Conservation (phyloP, 2,888 invertebrate genomes). For the Drosophila mulleri region DNA sequence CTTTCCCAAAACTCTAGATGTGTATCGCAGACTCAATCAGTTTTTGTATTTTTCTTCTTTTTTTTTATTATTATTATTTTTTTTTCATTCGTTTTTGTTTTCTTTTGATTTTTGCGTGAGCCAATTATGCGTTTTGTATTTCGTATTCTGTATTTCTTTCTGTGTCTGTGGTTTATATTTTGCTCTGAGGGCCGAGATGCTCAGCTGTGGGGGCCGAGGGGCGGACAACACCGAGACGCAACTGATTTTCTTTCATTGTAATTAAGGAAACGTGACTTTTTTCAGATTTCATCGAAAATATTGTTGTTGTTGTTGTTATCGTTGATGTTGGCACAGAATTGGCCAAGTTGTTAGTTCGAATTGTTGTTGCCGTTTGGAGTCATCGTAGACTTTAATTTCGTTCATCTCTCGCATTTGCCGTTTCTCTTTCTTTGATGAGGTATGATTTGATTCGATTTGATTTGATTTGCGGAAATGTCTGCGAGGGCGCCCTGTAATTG, state of each 20-base stretch:
- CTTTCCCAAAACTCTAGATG: constrained; percentile 72
- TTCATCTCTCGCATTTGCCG: constrained; percentile 61
- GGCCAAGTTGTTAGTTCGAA: constrained; percentile 62
- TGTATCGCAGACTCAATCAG: constrained; percentile 50
- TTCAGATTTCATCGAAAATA: constrained; percentile 70
- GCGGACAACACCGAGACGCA: constrained; percentile 28
- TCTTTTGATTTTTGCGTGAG: constrained; percentile 73
- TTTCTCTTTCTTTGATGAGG: constrained; percentile 55
- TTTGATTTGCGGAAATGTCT: constrained; percentile 70
- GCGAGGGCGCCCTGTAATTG: constrained; percentile 41
- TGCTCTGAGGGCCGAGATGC: constrained; percentile 21
- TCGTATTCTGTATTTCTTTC: constrained; percentile 48
- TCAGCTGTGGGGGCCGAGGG: no score
- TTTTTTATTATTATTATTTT: constrained; percentile 5
- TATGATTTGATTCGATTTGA: constrained; percentile 63
- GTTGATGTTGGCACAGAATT: constrained; percentile 41
- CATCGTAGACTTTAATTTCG: constrained; percentile 64
- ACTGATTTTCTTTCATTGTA: constrained; percentile 73
- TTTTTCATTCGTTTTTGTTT: constrained; percentile 22
- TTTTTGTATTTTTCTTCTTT: neutral
- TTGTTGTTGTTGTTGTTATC: constrained; percentile 16
- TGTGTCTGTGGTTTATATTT: constrained; percentile 60
- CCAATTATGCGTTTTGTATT: constrained; percentile 80
- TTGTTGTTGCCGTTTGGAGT: constrained; percentile 31
- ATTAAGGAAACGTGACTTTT: constrained; percentile 80